Evolutionary conservation across 2,113 vertebrate species (phyloP).

Genomic region (Anseranas semipalmata): DNA sequence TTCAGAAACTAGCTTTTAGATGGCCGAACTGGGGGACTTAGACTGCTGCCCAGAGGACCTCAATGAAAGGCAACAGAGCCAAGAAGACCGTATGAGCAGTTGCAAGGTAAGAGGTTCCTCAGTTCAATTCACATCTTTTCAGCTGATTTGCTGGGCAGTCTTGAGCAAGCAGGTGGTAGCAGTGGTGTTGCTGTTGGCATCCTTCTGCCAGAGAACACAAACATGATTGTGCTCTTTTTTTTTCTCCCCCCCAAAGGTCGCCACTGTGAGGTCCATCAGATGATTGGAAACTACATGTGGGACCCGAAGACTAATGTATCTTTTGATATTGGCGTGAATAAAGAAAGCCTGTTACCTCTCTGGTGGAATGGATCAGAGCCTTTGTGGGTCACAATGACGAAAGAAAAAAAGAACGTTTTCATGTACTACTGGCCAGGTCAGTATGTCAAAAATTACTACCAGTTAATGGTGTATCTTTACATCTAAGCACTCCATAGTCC

Average conservation of each 20-base stretch:
- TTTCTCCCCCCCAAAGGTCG: slow-evolving; percentile 77
- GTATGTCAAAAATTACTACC: slow-evolving; percentile 15
- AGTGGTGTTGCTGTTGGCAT: not conserved
- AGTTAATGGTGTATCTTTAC: not conserved
- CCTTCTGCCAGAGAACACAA: not conserved
- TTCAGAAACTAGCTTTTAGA: not conserved
- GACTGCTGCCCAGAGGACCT: not conserved
- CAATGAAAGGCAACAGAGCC: not conserved
- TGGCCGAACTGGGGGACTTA: not conserved
- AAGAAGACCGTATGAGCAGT: rapidly evolving
- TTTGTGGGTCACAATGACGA: slow-evolving; percentile 92
- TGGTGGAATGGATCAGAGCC: slow-evolving; percentile 98
- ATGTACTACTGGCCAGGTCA: slow-evolving; percentile 99
- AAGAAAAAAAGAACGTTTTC: slow-evolving; percentile 82
- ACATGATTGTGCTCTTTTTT: not conserved
- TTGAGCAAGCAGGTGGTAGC: not conserved
- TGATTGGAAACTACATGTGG: slow-evolving; percentile 98
- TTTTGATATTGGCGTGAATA: slow-evolving; percentile 90
- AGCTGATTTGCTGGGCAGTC: not conserved
- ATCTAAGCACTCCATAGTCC: not conserved
- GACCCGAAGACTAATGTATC: slow-evolving; percentile 82
- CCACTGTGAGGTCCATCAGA: slow-evolving; percentile 90
- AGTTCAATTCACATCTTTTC: not conserved
- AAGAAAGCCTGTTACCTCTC: slow-evolving; percentile 86
- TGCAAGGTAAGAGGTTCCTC: not conserved